Evolutionary conservation across 1,140 invertebrate species (phyloP), one percentile per base, ranked within the genome.

Genomic region (Trissolcus basalis): DNA sequence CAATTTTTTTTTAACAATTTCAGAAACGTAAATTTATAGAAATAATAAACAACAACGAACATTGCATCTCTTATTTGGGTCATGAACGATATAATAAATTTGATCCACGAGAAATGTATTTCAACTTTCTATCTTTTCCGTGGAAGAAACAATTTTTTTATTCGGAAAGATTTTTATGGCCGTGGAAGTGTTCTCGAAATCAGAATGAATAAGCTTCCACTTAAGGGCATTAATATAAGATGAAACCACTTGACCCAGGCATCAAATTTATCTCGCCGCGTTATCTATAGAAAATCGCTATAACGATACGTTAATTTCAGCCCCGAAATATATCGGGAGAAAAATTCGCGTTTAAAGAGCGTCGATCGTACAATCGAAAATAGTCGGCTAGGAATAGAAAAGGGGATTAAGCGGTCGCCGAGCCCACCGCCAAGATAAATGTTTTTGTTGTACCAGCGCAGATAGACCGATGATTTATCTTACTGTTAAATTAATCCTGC

Each of bases 401-500:
- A 49, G 58, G 13, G 58, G 43, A 65, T 61, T 54, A 54, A 44
- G 33, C 12, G 61, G 39, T 73, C 61, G 59, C 32, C 35, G 53
- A 49, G 33, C 47, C 14, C 16, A 50, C 36, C 27, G 47, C 16
- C 0, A 73, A 78, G 75, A 78, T 72, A 78, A 78, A 73, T 78
- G 76, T 73, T 78, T 70, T 73, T 61, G 49, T 59, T 16, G 51
- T 78, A 69, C 63, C 59, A 69, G 64, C 51, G 65, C 59, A 51
- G 68, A 58, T 69, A 78, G 70, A 60, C 70, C 64, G 70, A 78
- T 73, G 64, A 78, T 78, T 78, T 73, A 78, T 78, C 55, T 78
- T 67, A 67, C 69, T 67, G 64, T 63, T 73, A 73, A 70, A 73
- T 78, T 73, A 78, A 78, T 78, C 69, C 60, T 68, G 54, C 59